These are phyloP conservation scores for Oasisia sp. DNA, from an alignment of 2,888 invertebrate species.

Conservation along the genomic window DNA sequence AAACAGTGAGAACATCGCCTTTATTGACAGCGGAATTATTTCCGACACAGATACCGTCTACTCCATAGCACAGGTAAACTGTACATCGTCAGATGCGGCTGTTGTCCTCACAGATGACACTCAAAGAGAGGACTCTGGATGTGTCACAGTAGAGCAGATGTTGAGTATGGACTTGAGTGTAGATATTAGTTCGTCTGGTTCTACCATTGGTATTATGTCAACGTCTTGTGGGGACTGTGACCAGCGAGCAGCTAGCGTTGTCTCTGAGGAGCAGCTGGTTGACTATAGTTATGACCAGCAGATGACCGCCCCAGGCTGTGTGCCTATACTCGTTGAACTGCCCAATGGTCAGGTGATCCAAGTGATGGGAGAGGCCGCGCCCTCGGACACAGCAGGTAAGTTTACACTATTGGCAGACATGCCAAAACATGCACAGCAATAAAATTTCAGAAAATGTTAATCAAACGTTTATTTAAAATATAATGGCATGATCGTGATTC, in stretches of 20 bases:
- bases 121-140: neutral
- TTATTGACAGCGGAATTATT: neutral
- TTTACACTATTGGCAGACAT: neutral
- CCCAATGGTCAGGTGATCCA: slow-evolving; percentile 9
- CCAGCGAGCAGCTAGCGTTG: neutral
- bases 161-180: neutral
- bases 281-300: neutral
- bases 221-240: neutral
- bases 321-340: neutral
- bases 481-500: too few relatives aligned
- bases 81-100: neutral
- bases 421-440: too few relatives aligned
- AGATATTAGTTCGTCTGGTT: neutral
- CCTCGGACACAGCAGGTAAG: neutral
- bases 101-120: neutral
- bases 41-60: neutral
- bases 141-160: neutral
- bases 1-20: neutral
- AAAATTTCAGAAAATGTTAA: too few relatives aligned
- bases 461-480: too few relatives aligned
- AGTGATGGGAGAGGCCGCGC: neutral
- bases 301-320: neutral
- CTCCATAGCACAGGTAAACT: neutral
- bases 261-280: neutral
- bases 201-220: neutral